Percentiles rank a stretch among this genome's conserved stretches.
Evolutionary conservation across 1,140 invertebrate genomes (phyloP).

Genomic region (Kradibia gibbosae): DNA sequence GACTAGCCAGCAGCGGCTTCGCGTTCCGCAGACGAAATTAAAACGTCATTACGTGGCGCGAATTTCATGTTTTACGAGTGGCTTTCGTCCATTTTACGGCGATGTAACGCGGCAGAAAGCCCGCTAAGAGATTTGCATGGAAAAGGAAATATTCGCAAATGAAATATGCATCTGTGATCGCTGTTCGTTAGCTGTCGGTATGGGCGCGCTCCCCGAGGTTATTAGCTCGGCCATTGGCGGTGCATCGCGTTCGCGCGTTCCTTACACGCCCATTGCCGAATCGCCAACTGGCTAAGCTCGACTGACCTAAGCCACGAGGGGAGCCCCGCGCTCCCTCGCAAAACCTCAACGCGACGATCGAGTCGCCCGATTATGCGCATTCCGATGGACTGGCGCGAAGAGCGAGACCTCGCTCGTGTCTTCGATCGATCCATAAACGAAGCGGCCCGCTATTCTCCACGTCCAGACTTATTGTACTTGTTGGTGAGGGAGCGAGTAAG

Average conservation of each 20-base stretch:
- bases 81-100: constrained; percentile 14
- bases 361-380: too few species aligned
- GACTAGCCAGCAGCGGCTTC: too few species aligned
- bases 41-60: constrained; percentile 25
- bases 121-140: neutral
- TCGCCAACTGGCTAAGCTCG: too few species aligned
- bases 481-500: too few species aligned
- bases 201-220: neutral
- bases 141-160: neutral
- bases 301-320: neutral
- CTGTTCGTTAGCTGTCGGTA: neutral
- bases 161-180: neutral
- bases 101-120: constrained; percentile 5
- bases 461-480: too few species aligned
- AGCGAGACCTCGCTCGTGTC: too few species aligned
- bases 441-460: too few species aligned
- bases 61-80: neutral
- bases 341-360: too few species aligned
- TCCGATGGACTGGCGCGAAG: too few species aligned
- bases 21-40: constrained; percentile 22
- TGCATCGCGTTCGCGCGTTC: neutral
- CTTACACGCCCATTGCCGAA: neutral
- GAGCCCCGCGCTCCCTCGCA: too few species aligned
- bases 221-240: neutral
- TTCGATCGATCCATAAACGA: too few species aligned